Evolutionary conservation across 2,888 invertebrate species (phyloP), one percentile per base, ranked within the genome.

Genomic region (Drosophila macrothrix): DNA sequence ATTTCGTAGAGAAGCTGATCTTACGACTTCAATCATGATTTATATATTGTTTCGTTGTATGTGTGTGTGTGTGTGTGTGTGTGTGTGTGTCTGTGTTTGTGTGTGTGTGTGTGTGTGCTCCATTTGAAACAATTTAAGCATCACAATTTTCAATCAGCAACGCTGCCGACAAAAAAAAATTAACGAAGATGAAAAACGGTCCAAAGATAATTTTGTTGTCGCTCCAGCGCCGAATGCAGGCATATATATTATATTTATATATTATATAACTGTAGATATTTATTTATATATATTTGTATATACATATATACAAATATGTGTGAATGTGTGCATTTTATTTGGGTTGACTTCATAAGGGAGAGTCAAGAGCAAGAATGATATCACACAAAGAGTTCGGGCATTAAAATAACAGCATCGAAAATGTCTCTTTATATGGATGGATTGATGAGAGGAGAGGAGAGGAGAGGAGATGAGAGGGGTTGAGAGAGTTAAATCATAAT

Each of bases 131-230:
- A 87, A 79, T 88, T 84, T 76, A 79, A 68, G 71, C 84, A 65
- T 65, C 67, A 84, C 85, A 84, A 73, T 82, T 84, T 82, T 88
- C 88, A 83, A 88, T 83, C 88, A 87, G 74, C 73, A 41, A 73
- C 49, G 61, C 54, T 35, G 79, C 54, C 43, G 67, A 56, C 41
- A 46, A 52, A 61, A 65, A 62, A 61, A 49, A 31, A 16, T 52
- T 22, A 49, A 58, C 25, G 14, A 39, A 37, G 63, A 58, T 53
- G 61, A 67, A 78, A 68, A 74, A 79, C 80, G 62, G 59, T 77
- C 29, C 41, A 54, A 64, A 74, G 65, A 77, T 76, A 78, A 67
- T 73, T 73, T 73, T 46, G 59, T 66, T 75, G 78, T 68, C 41
- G 77, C 56, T 29, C 16, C n/a, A 22, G 25, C 37, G 37, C 31